Conservation (phyloP, 1,140 invertebrate genomes). For the Aphidius gifuensis region DNA sequence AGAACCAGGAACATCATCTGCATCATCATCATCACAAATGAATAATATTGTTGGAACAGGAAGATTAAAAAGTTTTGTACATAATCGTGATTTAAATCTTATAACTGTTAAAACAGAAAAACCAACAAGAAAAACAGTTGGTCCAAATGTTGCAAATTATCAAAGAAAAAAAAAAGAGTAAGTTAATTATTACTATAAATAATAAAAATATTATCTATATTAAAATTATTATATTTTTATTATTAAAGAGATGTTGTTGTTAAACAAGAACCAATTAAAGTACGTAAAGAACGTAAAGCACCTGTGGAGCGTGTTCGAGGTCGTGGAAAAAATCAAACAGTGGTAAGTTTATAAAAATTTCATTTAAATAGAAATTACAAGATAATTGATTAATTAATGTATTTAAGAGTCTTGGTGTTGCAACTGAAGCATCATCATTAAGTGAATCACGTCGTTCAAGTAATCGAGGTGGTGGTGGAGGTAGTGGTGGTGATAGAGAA, state of each 20-base stretch:
- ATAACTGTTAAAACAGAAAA: slow-evolving; percentile 42
- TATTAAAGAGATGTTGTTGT: slow-evolving; percentile 33
- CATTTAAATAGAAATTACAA: slow-evolving; percentile 38
- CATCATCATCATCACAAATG: slow-evolving; percentile 45
- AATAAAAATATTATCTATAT: slow-evolving; percentile 10
- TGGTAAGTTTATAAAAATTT: slow-evolving; percentile 31
- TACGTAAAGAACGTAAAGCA: slow-evolving; percentile 25
- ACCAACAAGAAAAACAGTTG: slow-evolving; percentile 41
- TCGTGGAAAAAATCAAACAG: slow-evolving; percentile 27
- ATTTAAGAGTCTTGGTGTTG: slow-evolving; percentile 44
- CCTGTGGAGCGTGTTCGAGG: slow-evolving; percentile 26
- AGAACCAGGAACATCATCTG: slow-evolving; percentile 25
- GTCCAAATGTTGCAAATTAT: slow-evolving; percentile 48
- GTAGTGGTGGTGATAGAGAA: slow-evolving; percentile 27
- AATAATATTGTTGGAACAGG: slow-evolving; percentile 48
- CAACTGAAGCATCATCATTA: slow-evolving; percentile 41
- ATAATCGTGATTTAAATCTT: too few species aligned
- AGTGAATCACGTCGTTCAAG: slow-evolving; percentile 25
- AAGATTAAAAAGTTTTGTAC: slow-evolving; percentile 18
- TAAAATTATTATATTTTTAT: slow-evolving; percentile 6
- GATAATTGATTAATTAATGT: slow-evolving; percentile 16
- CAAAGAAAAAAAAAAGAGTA: slow-evolving; percentile 49
- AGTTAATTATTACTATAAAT: slow-evolving; percentile 17
- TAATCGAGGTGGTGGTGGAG: slow-evolving; percentile 23
- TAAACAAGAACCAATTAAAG: slow-evolving; percentile 27